Percentiles rank a stretch among this genome's conserved stretches.
Evolutionary conservation across 2,888 invertebrate species (phyloP).

Genomic region (Cerastis leucographa): DNA sequence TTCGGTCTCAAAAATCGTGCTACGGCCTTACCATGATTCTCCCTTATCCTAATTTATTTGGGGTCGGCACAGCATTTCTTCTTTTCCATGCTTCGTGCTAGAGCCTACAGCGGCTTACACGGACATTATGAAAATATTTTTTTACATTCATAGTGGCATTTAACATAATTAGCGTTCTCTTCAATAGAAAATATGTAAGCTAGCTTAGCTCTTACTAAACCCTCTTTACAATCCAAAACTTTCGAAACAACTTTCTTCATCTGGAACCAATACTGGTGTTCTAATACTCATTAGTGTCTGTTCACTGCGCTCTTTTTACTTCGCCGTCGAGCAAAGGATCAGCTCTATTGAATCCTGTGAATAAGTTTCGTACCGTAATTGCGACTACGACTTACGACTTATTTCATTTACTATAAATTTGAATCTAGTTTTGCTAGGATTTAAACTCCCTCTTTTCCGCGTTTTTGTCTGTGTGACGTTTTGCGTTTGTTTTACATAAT

Average conservation of each 20-base stretch:
- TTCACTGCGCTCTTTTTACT: constrained; percentile 61
- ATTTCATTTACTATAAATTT: constrained; percentile 41
- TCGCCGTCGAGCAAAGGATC: constrained; percentile 56
- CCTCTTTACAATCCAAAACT: constrained; percentile 11
- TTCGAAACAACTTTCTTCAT: constrained; percentile 31
- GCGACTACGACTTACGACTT: constrained; percentile 62
- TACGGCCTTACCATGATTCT: neutral
- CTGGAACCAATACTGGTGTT: constrained; percentile 38
- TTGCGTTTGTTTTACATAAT: too few relatives aligned
- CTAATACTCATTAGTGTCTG: constrained; percentile 64
- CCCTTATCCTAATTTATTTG: too few relatives aligned
- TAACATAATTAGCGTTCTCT: neutral
- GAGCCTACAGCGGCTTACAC: neutral
- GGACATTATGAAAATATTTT: neutral
- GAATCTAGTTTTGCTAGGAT: constrained; percentile 24
- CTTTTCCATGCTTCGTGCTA: neutral
- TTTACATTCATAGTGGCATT: neutral
- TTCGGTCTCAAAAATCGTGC: neutral
- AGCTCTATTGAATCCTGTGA: constrained; percentile 67
- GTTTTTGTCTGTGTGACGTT: constrained; percentile 5
- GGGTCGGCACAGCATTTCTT: neutral
- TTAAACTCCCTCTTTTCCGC: constrained; percentile 20
- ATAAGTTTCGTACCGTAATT: constrained; percentile 74
- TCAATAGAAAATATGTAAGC: neutral
- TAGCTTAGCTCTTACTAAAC: neutral